phyloP scores from a whole-genome alignment of 2,113 vertebrate genomes.

The Chunga burmeisteri region DNA sequence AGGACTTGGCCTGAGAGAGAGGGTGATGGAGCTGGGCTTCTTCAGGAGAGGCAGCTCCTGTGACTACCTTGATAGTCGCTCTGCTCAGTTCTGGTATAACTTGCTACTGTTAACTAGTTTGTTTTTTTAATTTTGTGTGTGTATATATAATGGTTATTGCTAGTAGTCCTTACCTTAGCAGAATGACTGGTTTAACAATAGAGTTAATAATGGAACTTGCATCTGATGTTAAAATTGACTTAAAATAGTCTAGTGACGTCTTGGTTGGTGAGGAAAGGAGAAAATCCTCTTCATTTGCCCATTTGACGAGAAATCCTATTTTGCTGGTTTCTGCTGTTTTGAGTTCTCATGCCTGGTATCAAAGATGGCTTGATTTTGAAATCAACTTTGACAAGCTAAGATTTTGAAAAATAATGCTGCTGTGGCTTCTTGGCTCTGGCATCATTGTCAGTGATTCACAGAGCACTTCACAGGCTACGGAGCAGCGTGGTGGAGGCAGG shows the following conservation, averaged over 20 bases:
- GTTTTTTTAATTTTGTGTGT: not conserved
- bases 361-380: constrained; percentile 22
- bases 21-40: not conserved
- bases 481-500: not conserved
- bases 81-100: not conserved
- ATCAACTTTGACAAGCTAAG: constrained; percentile 17
- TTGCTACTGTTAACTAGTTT: not conserved
- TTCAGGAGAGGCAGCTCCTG: not conserved
- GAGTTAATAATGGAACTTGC: not conserved
- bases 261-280: not conserved
- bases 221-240: not conserved
- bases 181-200: not conserved
- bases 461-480: not conserved
- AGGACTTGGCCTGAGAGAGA: not conserved
- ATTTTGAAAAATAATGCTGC: not conserved
- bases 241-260: not conserved
- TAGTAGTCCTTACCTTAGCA: not conserved
- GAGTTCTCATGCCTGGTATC: not conserved
- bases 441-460: not conserved
- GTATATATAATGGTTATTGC: not conserved
- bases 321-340: not conserved
- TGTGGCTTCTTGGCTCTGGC: not conserved
- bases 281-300: not conserved
- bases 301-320: not conserved
- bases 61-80: not conserved